Base-by-base conservation (phyloP, 1,140 invertebrate genomes). In the Halyomorpha halys region DNA sequence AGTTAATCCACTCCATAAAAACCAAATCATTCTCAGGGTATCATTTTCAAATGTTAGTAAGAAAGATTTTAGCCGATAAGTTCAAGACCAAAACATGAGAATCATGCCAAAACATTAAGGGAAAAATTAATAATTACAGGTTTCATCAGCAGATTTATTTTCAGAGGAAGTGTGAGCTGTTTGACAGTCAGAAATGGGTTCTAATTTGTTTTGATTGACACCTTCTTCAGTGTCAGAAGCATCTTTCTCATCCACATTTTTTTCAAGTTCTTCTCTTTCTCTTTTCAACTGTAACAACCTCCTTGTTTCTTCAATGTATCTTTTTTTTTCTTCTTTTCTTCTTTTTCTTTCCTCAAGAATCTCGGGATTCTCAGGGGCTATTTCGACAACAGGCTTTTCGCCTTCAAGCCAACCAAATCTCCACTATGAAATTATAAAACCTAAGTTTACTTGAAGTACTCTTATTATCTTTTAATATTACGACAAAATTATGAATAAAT, bases 371-470 rank as follows among this genome's bases (percentile, higher is more conserved):
- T 68, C 62, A 16, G 49, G 60, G 16, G 39, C 66, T n/a, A 66
- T 60, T 63, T 70, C 63, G 3, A 72, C 69, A 15, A 63, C 39
- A 49, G 66, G 61, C 30, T 68, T 63, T 49, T 70, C 66, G 18
- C 67, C 70, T 18, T 70, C 67, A 66, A 70, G 70, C 71, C 71
- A 72, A 34, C 71, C 71, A 65, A 66, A 71, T 62, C 68, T 64
- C 65, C 68, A 68, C 66, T 67, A 44, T 44, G 27, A 49, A 44
- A 23, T 18, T 30, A 21, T 39, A 34, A 39, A 60, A 18, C 15
- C 34, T 34, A 44, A 59, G 18, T 19, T 51, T 19, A 18, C 21
- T 51, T 51, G 49, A 51, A 39, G 34, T 39, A 39, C 4, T 39
- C 34, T 39, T 9, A 39, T 39, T 39, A 39, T 39, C 34, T 39